Evolutionary conservation across 2,113 vertebrate species (phyloP), one percentile per base, ranked within the genome.

Genomic region (Leptobrachium ailaonicum): DNA sequence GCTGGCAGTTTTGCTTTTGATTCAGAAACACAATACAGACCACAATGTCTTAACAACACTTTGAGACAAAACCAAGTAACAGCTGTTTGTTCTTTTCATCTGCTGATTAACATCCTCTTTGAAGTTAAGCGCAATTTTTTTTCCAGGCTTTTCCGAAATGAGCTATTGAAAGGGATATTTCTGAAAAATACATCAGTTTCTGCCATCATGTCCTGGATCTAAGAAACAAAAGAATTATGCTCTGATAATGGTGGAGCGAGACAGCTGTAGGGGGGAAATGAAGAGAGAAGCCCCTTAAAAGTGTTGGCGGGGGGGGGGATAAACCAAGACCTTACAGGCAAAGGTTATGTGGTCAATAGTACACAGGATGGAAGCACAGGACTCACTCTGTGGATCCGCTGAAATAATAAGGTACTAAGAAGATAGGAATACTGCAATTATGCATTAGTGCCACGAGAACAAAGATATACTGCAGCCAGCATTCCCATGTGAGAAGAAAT

Each of bases 1-100:
- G 79, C 32, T 75, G 72, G 66, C 79, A 75, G 75, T 81, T 81
- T 81, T 62, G 79, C 71, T 75, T 81, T 58, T 40, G 79, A 66
- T 68, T 75, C 79, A 75, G 79, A 81, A 81, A 81, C 53, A 81
- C 79, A 81, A 81, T 81, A 81, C 79, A 81, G 71, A 81, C 79
- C 79, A 68, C 79, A 81, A 75, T 71, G 74, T 75, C 79, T 81
- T 81, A 69, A 62, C 71, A 81, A 81, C 63, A 75, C 70, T 69
- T 81, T 81, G 66, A 81, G 79, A 81, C 79, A 81, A 81, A 81
- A 81, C 64, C 71, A 81, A 75, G 71, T 63, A 75, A 81, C 79
- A 81, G 79, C 79, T 81, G 79, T 81, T 75, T 75, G 53, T 45
- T 60, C 79, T 81, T 81, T 81, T 75, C 79, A 81, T 81, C 72